Conservation (phyloP, 2,888 invertebrate species). For the Tetheella fluctuosa region DNA sequence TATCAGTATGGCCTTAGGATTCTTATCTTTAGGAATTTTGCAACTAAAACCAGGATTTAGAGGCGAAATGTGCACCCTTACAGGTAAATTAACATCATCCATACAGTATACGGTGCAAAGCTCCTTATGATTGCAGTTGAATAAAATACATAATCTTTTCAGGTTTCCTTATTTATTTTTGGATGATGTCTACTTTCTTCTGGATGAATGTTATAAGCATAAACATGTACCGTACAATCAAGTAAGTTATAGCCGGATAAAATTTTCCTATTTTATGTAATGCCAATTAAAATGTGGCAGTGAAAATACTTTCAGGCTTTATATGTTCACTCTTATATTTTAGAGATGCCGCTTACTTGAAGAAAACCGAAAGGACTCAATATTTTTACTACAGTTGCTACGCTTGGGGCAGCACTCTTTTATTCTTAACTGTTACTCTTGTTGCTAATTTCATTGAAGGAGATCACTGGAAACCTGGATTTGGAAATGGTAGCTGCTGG, state of each 20-base stretch:
- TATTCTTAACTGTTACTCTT: constrained; percentile 80
- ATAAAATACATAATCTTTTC: constrained; percentile 28
- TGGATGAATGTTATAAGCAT: constrained; percentile 88
- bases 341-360: constrained; percentile 68
- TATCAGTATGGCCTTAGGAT: constrained; percentile 84
- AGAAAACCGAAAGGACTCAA: constrained; percentile 79
- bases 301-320: background rate
- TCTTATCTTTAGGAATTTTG: constrained; percentile 82
- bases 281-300: background rate
- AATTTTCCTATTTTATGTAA: background rate
- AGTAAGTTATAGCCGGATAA: constrained; percentile 79
- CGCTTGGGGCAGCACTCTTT: constrained; percentile 84
- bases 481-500: constrained; percentile 86
- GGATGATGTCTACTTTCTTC: constrained; percentile 88
- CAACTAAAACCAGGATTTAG: constrained; percentile 74
- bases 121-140: background rate
- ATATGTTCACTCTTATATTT: constrained; percentile 22
- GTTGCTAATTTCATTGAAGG: constrained; percentile 82
- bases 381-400: constrained; percentile 82
- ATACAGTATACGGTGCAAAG: background rate
- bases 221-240: constrained; percentile 86
- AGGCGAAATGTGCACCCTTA: constrained; percentile 73
- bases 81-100: constrained; percentile 62
- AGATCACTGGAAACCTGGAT: constrained; percentile 82
- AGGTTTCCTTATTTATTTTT: constrained; percentile 85